Evolutionary conservation across 1,140 invertebrate species (phyloP).

Genomic region (Halesus radiatus): DNA sequence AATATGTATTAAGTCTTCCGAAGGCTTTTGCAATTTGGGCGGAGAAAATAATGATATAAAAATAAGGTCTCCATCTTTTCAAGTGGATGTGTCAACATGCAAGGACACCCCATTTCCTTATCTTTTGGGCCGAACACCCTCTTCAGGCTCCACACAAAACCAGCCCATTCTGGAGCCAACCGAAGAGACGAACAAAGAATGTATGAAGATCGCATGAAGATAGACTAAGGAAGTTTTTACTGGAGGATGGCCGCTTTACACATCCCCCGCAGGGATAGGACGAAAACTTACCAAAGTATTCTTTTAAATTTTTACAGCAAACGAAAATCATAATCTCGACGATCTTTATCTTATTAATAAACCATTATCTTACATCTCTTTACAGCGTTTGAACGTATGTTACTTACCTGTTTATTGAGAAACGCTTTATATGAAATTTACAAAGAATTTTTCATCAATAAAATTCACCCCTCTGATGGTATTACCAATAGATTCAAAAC

Average conservation of each 20-base stretch:
- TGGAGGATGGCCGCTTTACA: constrained; percentile 20
- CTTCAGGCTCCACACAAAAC: constrained; percentile 1
- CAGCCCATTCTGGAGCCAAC: not conserved
- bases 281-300: not conserved
- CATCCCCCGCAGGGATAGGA: not conserved
- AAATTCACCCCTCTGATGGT: too few species aligned
- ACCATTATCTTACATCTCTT: too few species aligned
- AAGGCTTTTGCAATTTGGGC: not conserved
- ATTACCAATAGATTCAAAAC: too few species aligned
- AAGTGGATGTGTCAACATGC: constrained; percentile 32
- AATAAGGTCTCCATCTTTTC: not conserved
- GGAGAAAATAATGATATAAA: constrained; percentile 1
- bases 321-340: not conserved
- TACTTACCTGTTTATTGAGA: too few species aligned
- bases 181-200: constrained; percentile 22
- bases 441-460: too few species aligned
- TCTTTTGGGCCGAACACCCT: constrained; percentile 13
- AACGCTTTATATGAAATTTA: too few species aligned
- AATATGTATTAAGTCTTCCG: too few species aligned
- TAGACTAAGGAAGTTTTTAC: constrained; percentile 37
- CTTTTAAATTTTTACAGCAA: not conserved
- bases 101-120: constrained; percentile 13
- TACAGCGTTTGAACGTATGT: too few species aligned
- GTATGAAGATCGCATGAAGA: constrained; percentile 36
- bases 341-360: too few species aligned